These are phyloP conservation scores for Xenentodon cancila DNA, from an alignment of 2,797 vertebrate species.

Conservation along the genomic window DNA sequence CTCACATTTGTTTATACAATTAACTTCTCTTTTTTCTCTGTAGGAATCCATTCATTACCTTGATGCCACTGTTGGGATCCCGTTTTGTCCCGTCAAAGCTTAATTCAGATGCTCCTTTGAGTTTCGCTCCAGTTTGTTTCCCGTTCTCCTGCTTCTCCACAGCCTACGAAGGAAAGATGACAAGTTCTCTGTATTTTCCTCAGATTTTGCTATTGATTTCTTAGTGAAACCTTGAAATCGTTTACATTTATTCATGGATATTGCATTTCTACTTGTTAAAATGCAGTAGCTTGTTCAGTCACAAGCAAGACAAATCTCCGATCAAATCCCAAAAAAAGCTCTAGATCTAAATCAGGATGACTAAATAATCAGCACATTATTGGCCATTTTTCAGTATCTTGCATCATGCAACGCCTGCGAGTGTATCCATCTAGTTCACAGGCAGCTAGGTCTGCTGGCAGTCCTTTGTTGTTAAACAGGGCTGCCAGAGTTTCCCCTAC, in stretches of 20 bases:
- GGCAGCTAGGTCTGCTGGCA: no score
- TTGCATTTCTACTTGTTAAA: background rate
- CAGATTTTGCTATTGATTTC: background rate
- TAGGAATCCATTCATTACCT: slow-evolving; percentile 72
- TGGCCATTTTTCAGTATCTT: no score
- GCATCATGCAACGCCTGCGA: no score
- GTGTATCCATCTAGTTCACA: no score
- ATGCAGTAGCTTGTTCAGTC: background rate
- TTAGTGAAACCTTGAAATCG: slow-evolving; percentile 1
- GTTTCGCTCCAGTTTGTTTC: slow-evolving; percentile 86
- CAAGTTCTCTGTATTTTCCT: background rate
- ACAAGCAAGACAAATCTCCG: background rate
- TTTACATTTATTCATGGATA: background rate
- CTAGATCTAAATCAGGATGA: no score
- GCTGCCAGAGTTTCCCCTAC: no score
- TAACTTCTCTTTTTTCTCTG: background rate
- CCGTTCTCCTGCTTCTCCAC: slow-evolving; percentile 79
- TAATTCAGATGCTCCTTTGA: slow-evolving; percentile 83
- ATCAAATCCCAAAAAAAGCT: background rate
- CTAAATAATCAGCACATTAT: no score
- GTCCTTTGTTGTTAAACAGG: no score
- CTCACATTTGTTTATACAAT: background rate
- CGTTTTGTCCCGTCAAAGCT: slow-evolving; percentile 85
- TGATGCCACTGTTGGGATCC: slow-evolving; percentile 81
- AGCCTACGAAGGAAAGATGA: slow-evolving; percentile 71